A percentile compares a stretch with the other conserved stretches of the same genome.
phyloP scores from a whole-genome alignment of 1,140 invertebrate genomes.

The Brachystomella parvula region DNA sequence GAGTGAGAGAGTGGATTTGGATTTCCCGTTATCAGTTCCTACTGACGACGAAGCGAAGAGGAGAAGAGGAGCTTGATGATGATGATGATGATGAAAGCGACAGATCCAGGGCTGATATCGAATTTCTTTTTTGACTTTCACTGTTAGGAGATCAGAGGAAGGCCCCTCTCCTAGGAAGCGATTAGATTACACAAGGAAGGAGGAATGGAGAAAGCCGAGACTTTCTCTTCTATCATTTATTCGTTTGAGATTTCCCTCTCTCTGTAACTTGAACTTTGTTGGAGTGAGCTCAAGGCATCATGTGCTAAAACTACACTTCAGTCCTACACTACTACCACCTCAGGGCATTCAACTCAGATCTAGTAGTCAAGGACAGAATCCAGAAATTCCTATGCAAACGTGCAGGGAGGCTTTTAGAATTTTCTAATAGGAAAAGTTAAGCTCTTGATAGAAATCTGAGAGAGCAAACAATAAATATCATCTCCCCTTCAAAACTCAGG shows the following conservation, averaged over 20 bases:
- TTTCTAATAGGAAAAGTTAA: neutral
- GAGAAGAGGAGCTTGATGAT: too few relatives aligned
- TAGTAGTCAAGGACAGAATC: neutral
- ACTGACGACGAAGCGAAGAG: neutral
- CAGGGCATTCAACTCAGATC: neutral
- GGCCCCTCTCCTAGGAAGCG: neutral
- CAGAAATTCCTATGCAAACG: neutral
- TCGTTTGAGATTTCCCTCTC: neutral
- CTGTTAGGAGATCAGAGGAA: neutral
- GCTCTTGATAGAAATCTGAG: neutral
- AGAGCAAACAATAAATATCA: neutral
- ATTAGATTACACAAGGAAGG: neutral
- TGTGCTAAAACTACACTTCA: neutral
- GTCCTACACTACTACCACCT: neutral
- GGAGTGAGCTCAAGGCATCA: neutral
- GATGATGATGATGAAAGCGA: neutral
- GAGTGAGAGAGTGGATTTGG: too few relatives aligned
- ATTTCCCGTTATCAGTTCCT: neutral
- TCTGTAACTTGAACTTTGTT: neutral
- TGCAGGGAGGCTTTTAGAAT: neutral
- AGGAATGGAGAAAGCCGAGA: neutral
- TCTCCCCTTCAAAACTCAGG: neutral
- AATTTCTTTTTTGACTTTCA: neutral
- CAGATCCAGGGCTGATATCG: neutral
- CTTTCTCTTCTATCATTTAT: neutral